Evolutionary conservation across 35 echinoderm and acorn worm genomes (phyloP).

Genomic region (Heliocidaris tuberculata): DNA sequence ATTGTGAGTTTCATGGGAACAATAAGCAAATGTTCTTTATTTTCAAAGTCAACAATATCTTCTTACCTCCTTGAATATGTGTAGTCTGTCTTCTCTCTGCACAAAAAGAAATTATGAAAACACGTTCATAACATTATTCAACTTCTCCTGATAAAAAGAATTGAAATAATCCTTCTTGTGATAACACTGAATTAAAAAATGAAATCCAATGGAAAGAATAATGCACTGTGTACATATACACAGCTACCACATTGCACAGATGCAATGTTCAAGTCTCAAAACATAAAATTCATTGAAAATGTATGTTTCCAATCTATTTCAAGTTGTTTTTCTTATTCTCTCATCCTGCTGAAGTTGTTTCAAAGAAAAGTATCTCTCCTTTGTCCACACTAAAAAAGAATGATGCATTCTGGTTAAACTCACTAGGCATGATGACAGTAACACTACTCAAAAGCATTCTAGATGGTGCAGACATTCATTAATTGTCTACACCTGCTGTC

Average conservation of each 20-base stretch:
- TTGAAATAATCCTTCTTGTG: neutral
- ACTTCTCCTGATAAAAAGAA: neutral
- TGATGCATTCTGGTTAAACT: too few species aligned
- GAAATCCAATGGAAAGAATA: neutral
- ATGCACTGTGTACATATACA: neutral
- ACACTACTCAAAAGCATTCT: neutral
- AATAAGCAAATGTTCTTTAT: neutral
- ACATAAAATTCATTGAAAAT: neutral
- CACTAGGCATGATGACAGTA: too few species aligned
- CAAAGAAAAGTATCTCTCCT: too few species aligned
- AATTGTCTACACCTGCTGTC: neutral
- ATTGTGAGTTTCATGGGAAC: neutral
- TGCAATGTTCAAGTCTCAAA: neutral
- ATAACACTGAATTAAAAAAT: neutral
- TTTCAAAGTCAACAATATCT: neutral
- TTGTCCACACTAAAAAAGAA: too few species aligned
- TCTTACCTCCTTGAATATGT: slow-evolving; percentile 76
- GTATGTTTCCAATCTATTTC: neutral
- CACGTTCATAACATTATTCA: neutral
- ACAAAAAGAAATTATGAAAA: slow-evolving; percentile 33
- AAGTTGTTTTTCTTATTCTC: too few species aligned
- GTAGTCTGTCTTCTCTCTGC: slow-evolving; percentile 81
- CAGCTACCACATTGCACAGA: neutral
- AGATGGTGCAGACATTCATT: neutral
- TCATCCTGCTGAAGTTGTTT: too few species aligned